Evolutionary conservation across 2,113 vertebrate species (phyloP), one percentile per base, ranked within the genome.

Genomic region (Chinchilla lanigera): DNA sequence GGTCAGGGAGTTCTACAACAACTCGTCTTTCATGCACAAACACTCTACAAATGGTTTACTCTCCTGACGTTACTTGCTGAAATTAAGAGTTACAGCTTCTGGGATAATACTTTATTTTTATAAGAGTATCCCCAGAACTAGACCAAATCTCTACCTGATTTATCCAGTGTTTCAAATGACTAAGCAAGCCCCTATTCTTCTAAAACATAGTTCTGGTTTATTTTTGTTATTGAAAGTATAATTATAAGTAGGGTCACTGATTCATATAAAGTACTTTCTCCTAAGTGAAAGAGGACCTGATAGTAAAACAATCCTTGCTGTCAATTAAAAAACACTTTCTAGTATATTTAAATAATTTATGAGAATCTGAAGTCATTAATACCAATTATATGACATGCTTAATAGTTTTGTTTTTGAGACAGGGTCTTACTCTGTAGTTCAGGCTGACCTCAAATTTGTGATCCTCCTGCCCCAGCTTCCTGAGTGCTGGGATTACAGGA

Each of bases 171-270:
- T 33, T 41, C 61, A 88, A 71, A 26, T 44, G 58, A 28, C 11
- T 86, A 56, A 89, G 38, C 50, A 54, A 38, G 28, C 17, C 78
- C 58, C 52, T 80, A 56, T 41, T 82, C 47, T 56, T 85, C 17
- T 82, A 89, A 93, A 87, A 89, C 61, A 91, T 0, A 87, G 50
- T 88, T 80, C 47, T 92, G 82, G 22, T 71, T 85, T 73, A 75
- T 71, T 94, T 94, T 91, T 84, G 50, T 69, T 52, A 92, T 44
- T 86, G 4, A 78, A 91, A 92, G n/a, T 65, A 71, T 14, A 86
- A 81, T 5, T 13, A 94, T 52, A 87, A 75, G 22, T 47, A 95
- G 77, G 77, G 89, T 56, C 63, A 60, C 80, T 94, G 84, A 87
- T 20, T 38, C 58, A 50, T 28, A 83, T 33, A 41, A 3, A 60